A percentile compares a stretch with the other conserved stretches of the same genome.
Conservation (phyloP, 2,113 vertebrate species). For the Capricornis sumatraensis region DNA sequence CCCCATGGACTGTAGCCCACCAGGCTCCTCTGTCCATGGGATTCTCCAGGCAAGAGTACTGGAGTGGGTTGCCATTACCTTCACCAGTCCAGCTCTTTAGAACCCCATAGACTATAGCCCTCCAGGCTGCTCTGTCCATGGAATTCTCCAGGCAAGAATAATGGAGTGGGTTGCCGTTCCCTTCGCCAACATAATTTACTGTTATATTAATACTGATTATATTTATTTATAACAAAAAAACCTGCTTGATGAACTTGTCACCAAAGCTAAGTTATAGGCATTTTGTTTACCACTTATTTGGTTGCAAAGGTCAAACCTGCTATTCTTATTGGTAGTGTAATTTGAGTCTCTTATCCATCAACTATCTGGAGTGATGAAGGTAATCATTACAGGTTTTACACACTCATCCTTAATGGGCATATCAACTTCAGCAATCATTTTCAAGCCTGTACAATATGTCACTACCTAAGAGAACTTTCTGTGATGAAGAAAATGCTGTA, state of each 20-base stretch:
- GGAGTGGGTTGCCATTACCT: not conserved
- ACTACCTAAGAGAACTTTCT: not conserved
- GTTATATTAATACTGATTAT: not conserved
- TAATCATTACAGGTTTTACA: not conserved
- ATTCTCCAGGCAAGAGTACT: not conserved
- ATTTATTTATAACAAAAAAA: not conserved
- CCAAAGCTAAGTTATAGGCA: not conserved
- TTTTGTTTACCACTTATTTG: constrained; percentile 1
- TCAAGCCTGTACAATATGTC: not conserved
- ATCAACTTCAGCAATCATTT: not conserved
- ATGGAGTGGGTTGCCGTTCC: not conserved
- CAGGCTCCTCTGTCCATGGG: not conserved
- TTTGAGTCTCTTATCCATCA: not conserved
- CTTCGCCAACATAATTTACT: not conserved
- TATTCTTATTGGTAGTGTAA: not conserved
- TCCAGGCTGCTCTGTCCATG: not conserved
- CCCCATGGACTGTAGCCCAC: not conserved
- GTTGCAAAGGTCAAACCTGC: not conserved
- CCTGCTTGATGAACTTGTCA: not conserved
- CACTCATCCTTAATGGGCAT: not conserved
- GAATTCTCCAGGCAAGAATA: not conserved
- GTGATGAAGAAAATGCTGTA: not conserved
- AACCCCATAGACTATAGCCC: not conserved
- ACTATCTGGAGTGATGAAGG: not conserved
- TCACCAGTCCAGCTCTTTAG: no score